Conservation (phyloP, 2,888 invertebrate genomes). For the Nezara viridula region DNA sequence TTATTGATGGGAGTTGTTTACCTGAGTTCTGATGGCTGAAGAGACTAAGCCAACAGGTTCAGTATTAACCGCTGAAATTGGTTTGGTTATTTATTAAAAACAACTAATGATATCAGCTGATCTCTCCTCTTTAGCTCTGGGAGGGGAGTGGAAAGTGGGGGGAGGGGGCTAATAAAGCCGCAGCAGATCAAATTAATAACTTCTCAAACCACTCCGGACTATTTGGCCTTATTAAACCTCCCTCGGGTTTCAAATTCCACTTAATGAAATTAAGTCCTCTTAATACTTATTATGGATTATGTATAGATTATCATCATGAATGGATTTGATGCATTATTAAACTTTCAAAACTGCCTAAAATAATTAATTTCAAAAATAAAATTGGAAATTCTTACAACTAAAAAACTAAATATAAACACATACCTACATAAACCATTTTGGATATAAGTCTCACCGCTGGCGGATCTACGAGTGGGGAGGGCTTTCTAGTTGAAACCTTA, state of each 20-base stretch:
- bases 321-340: no score
- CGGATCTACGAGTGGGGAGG: no score
- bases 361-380: no score
- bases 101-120: not conserved
- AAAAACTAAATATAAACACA: no score
- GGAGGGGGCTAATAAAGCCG: not conserved
- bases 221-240: not conserved
- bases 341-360: no score
- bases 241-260: not conserved
- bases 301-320: not conserved
- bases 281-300: not conserved
- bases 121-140: not conserved
- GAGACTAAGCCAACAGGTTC: no score
- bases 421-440: no score
- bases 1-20: no score
- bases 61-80: not conserved
- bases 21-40: no score
- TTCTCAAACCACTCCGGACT: not conserved
- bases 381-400: no score
- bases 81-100: not conserved
- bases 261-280: not conserved
- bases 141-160: not conserved
- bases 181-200: not conserved
- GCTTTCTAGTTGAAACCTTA: no score
- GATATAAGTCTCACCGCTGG: no score